Evolutionary conservation across 1,140 invertebrate genomes (phyloP).

Genomic region (Helicoverpa armigera): DNA sequence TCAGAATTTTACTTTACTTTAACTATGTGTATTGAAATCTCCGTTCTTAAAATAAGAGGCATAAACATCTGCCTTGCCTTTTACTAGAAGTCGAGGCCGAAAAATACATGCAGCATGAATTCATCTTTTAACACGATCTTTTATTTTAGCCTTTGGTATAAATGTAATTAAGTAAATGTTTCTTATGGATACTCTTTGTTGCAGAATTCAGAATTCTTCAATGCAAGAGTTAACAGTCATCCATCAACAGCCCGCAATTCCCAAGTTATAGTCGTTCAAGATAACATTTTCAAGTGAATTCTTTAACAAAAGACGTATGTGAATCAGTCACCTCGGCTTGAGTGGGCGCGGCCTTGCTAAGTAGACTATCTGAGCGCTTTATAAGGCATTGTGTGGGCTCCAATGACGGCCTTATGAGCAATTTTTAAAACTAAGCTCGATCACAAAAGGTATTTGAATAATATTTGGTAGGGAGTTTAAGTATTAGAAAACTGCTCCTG

Average conservation of each 20-base stretch:
- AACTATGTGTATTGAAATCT: too few relatives aligned
- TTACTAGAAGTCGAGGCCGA: too few relatives aligned
- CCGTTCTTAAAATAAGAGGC: too few relatives aligned
- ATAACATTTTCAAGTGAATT: constrained; percentile 29
- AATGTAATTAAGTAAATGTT: too few relatives aligned
- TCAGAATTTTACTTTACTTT: too few relatives aligned
- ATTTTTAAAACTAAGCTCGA: constrained; percentile 24
- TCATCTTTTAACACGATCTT: too few relatives aligned
- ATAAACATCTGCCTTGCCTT: too few relatives aligned
- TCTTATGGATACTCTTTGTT: too few relatives aligned
- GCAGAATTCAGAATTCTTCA: too few relatives aligned
- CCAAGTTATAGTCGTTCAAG: not conserved
- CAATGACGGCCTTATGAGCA: constrained; percentile 37
- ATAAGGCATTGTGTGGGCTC: constrained; percentile 72
- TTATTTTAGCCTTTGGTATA: too few relatives aligned
- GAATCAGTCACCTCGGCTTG: constrained; percentile 69
- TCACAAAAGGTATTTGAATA: constrained; percentile 25
- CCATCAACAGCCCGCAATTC: not conserved
- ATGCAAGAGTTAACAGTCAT: not conserved
- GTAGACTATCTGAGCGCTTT: constrained; percentile 61
- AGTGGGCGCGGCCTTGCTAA: constrained; percentile 75
- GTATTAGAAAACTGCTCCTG: not conserved
- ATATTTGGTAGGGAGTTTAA: not conserved
- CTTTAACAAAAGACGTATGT: constrained; percentile 39
- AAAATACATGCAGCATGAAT: too few relatives aligned